Base-by-base conservation (phyloP, 2,797 vertebrate genomes). In the Varecia variegata region DNA sequence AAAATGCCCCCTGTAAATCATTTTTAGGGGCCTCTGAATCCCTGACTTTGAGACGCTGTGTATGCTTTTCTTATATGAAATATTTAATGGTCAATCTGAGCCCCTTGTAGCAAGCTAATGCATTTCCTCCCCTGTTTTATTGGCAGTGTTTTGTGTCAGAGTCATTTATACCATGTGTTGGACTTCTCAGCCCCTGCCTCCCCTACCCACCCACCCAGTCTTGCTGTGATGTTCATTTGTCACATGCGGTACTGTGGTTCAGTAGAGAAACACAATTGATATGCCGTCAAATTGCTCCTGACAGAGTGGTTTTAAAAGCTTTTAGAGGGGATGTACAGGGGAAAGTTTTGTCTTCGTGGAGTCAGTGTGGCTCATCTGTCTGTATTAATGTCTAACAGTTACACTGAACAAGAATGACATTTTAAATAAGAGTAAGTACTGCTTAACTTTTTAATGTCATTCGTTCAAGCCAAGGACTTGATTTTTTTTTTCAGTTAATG, bases 261-360 rank as follows among this genome's bases (percentile, higher is more conserved):
- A 93, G 88, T 74, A 95, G 94, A 92, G 96, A 97, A 98, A 97
- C 96, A 97, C 97, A 98, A 99, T 97, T 98, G 98, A 99, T 98
- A 98, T 47, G 79, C 97, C 97, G 25, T 98, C 92, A 98, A 98
- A 99, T 99, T 97, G 79, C 68, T 98, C 93, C 95, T 98, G 99
- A 99, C 98, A 98, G 97, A 97, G 91, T 97, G 97, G 97, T 98
- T 99, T 98, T 98, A 97, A 98, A 98, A 98, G 98, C 98, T 98
- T 98, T 98, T 98, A 98, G 97, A 97, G 88, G 60, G 83, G 97
- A 98, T 98, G 96, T 98, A 97, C 95, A 97, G 94, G 97, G 97
- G 97, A 96, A 98, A 98, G 97, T 97, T 98, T 98, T 98, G 97
- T 97, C 98, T 98, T 98, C 38, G 10, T 97, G 91, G 97, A 98